Evolutionary conservation across 1,140 invertebrate genomes (phyloP).

Genomic region (Galendromus occidentalis): DNA sequence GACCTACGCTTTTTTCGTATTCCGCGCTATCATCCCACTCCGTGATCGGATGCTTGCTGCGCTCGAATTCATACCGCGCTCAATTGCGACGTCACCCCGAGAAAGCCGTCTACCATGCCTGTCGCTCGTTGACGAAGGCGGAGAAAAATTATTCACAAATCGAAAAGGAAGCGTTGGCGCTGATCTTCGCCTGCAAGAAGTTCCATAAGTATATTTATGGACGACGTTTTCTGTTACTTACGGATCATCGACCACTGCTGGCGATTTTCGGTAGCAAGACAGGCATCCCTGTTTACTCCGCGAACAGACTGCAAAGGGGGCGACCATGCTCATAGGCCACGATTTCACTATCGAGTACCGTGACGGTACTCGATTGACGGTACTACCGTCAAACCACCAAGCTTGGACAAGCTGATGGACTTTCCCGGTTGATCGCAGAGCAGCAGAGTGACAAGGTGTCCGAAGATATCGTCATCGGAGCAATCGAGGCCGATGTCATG

Average conservation of each 20-base stretch:
- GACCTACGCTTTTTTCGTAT: no score
- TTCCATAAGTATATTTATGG: conserved; percentile 34
- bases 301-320: conserved; percentile 25
- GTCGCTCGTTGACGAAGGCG: conserved; percentile 24
- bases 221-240: conserved; percentile 26
- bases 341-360: conserved; percentile 25
- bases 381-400: conserved; percentile 17
- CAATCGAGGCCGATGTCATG: neutral
- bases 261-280: conserved; percentile 23
- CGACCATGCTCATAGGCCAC: conserved; percentile 24
- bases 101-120: neutral
- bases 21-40: no score
- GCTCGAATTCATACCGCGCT: no score
- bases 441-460: neutral
- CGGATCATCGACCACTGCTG: conserved; percentile 31
- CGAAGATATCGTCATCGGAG: neutral
- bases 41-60: no score
- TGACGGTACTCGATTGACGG: no score
- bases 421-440: conserved; percentile 12
- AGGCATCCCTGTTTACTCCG: conserved; percentile 22
- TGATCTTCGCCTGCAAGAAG: conserved; percentile 30
- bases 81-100: no score
- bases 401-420: conserved; percentile 21
- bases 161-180: conserved; percentile 33
- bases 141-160: conserved; percentile 34